phyloP scores from a whole-genome alignment of 2,888 invertebrate genomes.

The Ischnura elegans region DNA sequence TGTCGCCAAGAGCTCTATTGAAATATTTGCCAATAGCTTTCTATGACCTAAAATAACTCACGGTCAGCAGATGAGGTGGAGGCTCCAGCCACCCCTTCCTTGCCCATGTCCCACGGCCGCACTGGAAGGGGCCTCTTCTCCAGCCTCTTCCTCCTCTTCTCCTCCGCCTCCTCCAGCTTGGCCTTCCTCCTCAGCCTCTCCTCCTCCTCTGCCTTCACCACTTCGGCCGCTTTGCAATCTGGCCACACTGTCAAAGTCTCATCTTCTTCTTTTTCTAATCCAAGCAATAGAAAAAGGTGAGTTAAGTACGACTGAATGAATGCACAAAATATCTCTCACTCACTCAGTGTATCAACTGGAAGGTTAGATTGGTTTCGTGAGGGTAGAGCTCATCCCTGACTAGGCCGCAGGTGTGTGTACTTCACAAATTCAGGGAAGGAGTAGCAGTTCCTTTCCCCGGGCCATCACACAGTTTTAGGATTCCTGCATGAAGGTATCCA shows the following conservation, averaged over 20 bases:
- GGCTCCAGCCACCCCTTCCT: conserved; percentile 68
- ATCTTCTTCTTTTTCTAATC: conserved; percentile 65
- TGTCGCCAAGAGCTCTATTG: no score
- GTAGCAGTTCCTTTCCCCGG: no score
- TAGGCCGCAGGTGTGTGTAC: no score
- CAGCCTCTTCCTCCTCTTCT: conserved; percentile 71
- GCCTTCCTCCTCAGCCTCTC: conserved; percentile 72
- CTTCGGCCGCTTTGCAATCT: conserved; percentile 74
- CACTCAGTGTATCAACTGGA: no score
- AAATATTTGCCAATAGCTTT: no score
- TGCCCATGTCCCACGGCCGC: conserved; percentile 86
- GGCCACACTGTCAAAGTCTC: conserved; percentile 49
- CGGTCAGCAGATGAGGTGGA: background rate
- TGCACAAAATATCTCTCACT: no score
- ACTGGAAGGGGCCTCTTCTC: conserved; percentile 77
- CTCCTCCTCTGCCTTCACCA: conserved; percentile 73
- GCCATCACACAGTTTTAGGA: no score
- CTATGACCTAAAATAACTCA: background rate
- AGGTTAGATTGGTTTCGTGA: no score
- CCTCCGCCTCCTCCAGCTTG: conserved; percentile 70
- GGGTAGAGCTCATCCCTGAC: no score
- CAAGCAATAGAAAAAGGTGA: background rate
- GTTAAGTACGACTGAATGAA: background rate
- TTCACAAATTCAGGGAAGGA: no score
- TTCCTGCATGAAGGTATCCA: no score